A percentile compares a stretch with the other conserved stretches of the same genome.
Conservation (phyloP, 2,113 vertebrate species). For the Centropristis striata region DNA sequence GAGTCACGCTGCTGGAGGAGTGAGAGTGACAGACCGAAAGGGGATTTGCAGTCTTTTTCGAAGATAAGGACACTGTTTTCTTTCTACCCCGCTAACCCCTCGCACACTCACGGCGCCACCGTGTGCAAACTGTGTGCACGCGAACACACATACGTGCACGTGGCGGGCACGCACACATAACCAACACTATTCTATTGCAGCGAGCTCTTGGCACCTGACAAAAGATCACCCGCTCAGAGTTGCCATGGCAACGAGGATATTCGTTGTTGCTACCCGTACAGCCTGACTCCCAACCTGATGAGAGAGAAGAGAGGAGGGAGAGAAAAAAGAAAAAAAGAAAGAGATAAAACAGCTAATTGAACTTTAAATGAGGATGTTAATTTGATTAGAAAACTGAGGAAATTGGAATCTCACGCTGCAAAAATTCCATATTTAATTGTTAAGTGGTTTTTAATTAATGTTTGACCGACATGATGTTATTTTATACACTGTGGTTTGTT, state of each 20-base stretch:
- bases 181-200: conserved; percentile 57
- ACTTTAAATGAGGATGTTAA: conserved; percentile 53
- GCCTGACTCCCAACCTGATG: conserved; percentile 50
- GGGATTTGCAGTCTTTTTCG: conserved; percentile 62
- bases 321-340: not conserved
- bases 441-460: conserved; percentile 22
- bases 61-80: conserved; percentile 71
- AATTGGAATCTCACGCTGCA: conserved; percentile 21
- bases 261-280: conserved; percentile 63
- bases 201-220: conserved; percentile 77
- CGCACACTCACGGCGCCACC: conserved; percentile 32
- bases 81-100: conserved; percentile 49
- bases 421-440: conserved; percentile 1
- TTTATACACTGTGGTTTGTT: not conserved
- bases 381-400: conserved; percentile 38
- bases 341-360: conserved; percentile 40
- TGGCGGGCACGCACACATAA: conserved; percentile 13
- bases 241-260: conserved; percentile 76
- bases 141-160: not conserved
- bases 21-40: conserved; percentile 66
- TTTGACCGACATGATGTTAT: conserved; percentile 41
- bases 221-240: conserved; percentile 76
- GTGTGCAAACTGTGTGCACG: not conserved
- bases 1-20: conserved; percentile 48
- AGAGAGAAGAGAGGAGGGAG: conserved; percentile 3